Conservation (phyloP, 2,797 vertebrate genomes). For the Falco berigora region DNA sequence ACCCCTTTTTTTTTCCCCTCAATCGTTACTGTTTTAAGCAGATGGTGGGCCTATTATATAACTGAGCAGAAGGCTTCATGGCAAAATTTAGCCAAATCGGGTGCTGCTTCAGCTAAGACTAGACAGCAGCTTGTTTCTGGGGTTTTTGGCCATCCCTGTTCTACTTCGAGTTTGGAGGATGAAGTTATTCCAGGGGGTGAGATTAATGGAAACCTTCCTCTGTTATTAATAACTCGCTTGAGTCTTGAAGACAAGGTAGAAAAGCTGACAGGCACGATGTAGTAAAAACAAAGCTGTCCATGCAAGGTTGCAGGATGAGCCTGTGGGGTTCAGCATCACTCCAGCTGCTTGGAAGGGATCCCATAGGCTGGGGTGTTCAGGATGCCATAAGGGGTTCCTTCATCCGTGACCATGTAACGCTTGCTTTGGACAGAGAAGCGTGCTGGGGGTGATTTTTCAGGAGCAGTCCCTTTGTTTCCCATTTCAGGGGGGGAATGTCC, state of each 20-base stretch:
- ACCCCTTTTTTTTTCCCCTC: not conserved
- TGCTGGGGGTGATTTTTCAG: not conserved
- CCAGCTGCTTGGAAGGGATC: not conserved
- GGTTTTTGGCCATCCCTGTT: not conserved
- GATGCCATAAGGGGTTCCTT: not conserved
- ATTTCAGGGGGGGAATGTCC: not conserved
- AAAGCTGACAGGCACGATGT: too few relatives aligned
- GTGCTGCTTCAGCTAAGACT: not conserved
- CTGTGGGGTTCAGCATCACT: rapidly evolving
- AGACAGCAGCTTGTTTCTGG: not conserved
- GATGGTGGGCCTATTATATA: not conserved
- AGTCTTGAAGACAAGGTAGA: not conserved
- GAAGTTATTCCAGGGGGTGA: not conserved
- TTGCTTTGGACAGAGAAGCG: not conserved
- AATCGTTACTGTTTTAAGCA: not conserved
- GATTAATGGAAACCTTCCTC: not conserved
- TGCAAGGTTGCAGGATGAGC: not conserved
- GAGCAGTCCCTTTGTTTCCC: not conserved
- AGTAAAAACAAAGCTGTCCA: too few relatives aligned
- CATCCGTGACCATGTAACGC: not conserved
- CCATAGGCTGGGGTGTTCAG: not conserved
- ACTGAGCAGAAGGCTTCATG: not conserved
- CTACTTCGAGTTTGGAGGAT: not conserved
- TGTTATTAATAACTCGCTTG: not conserved
- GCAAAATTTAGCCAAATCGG: not conserved